Base-by-base conservation (phyloP, 92 coral and sea anemone genomes). In the Palythoa caribaeorum region DNA sequence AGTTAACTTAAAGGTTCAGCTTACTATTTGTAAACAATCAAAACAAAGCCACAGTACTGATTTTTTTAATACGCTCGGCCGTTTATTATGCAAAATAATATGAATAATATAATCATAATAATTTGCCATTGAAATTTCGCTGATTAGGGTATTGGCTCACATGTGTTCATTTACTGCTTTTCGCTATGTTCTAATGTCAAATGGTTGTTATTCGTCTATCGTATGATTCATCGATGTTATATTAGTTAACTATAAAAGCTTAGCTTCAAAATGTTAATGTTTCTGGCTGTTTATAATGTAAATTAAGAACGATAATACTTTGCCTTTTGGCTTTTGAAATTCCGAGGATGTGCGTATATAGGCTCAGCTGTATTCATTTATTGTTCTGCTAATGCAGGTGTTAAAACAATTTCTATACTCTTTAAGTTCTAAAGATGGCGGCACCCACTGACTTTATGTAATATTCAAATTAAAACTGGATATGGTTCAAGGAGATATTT, bases 291-390 rank as follows among this genome's bases (percentile, higher is more conserved):
- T 59, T 59, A 59, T 59, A 14, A 59, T 59, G 65, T 59, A 59
- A 59, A 59, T 59, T 59, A 14, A 1, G 16, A 59, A 59, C 0
- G 19, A 59, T 14, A 59, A 59, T 10, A 11, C 14, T 8, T 44
- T 44, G 48, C 6, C 48, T 44, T 5, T 44, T 44, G 48, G 0
- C 48, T 44, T 5, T 59, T 59, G 65, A 59, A 59, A 59, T 2
- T 14, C 7, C 20, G 17, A 4, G 1, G 17, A 52, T 11, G 66
- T 68, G 50, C 17, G 63, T 20, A 51, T 35, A 54, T 76, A 37
- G 54, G 15, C 80, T n/a, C 68, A 77, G 63, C 69, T 77, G 83
- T 59, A 35, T 77, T 52, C 14, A 54, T 54, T 35, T 15, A 53
- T 54, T 77, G 83, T 28, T 77, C 21, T 77, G 47, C 10, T 52